Evolutionary conservation across 2,888 invertebrate species (phyloP).

Genomic region (Ectobius pallidus): DNA sequence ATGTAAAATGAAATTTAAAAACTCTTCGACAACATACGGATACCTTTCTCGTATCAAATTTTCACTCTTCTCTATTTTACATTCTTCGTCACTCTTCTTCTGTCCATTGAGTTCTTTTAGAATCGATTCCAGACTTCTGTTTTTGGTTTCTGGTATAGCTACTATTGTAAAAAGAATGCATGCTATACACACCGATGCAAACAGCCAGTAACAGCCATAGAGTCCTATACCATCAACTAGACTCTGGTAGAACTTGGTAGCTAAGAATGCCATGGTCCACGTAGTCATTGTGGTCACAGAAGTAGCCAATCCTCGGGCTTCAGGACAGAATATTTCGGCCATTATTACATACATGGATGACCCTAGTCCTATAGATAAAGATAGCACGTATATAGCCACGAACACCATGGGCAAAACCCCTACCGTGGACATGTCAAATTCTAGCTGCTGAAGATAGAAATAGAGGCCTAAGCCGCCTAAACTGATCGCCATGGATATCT

Average conservation of each 20-base stretch:
- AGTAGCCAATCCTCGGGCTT: slow-evolving; percentile 31
- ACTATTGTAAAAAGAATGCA: slow-evolving; percentile 51
- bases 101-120: slow-evolving; percentile 48
- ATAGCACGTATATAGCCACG: slow-evolving; percentile 28
- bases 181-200: slow-evolving; percentile 52
- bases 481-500: slow-evolving; percentile 49
- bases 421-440: slow-evolving; percentile 29
- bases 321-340: too few species aligned
- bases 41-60: too few species aligned
- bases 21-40: too few species aligned
- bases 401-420: slow-evolving; percentile 28
- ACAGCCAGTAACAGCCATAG: slow-evolving; percentile 55
- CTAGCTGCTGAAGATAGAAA: slow-evolving; percentile 47
- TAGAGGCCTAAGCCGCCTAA: slow-evolving; percentile 50
- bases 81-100: neutral
- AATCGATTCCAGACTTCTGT: slow-evolving; percentile 55
- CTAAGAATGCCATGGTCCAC: slow-evolving; percentile 53
- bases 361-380: slow-evolving; percentile 32
- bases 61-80: too few species aligned
- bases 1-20: too few species aligned
- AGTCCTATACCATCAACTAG: slow-evolving; percentile 53
- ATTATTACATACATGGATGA: slow-evolving; percentile 34
- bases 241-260: slow-evolving; percentile 55
- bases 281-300: slow-evolving; percentile 44
- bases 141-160: slow-evolving; percentile 57